phyloP scores from a whole-genome alignment of 2,113 vertebrate genomes.

The Lepisosteus osseus region DNA sequence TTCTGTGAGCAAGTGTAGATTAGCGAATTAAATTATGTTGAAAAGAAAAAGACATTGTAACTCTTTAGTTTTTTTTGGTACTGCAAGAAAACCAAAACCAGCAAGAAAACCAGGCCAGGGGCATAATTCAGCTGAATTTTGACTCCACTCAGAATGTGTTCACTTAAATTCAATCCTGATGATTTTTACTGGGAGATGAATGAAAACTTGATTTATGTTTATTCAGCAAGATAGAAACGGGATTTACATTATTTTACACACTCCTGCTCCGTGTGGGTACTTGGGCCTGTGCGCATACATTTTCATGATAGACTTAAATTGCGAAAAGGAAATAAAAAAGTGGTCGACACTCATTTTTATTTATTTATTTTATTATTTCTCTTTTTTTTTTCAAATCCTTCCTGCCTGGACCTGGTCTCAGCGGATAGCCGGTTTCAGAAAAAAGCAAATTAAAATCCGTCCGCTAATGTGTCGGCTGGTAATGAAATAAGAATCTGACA shows the following conservation, averaged over 20 bases:
- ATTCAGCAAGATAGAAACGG: constrained; percentile 56
- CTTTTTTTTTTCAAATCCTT: constrained; percentile 38
- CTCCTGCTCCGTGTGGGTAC: constrained; percentile 47
- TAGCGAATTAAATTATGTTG: constrained; percentile 23
- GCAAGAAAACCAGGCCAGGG: constrained; percentile 23
- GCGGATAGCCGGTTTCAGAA: constrained; percentile 57
- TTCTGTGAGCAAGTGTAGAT: constrained; percentile 47
- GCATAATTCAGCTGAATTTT: constrained; percentile 40
- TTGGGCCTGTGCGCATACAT: constrained; percentile 40
- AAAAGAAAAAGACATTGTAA: neutral
- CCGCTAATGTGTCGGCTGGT: constrained; percentile 84
- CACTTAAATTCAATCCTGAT: constrained; percentile 46
- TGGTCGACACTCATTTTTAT: constrained; percentile 56
- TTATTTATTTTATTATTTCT: constrained; percentile 59
- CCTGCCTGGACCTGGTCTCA: constrained; percentile 59
- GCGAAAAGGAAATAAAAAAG: constrained; percentile 33
- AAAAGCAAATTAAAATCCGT: constrained; percentile 86
- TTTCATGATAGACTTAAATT: constrained; percentile 50
- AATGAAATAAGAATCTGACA: constrained; percentile 96
- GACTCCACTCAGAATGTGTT: constrained; percentile 53
- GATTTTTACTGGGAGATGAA: constrained; percentile 60
- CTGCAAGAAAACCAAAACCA: constrained; percentile 23
- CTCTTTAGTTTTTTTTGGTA: constrained; percentile 22
- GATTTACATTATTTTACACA: constrained; percentile 41
- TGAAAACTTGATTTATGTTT: constrained; percentile 63